Conservation (phyloP, 2,113 vertebrate genomes). For the Romanogobio albipinnatus region DNA sequence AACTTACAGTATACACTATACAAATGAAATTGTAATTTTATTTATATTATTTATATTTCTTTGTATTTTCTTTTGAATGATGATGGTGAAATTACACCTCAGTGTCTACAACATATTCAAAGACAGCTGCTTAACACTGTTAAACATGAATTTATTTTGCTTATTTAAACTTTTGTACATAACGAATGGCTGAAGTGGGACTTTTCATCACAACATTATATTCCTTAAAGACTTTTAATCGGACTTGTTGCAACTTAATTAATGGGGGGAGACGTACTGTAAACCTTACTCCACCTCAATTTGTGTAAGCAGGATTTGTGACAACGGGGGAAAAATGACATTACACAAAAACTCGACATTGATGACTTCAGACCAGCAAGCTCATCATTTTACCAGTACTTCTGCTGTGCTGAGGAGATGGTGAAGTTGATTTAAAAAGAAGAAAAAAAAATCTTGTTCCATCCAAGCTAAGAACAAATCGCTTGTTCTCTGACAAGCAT, state of each 20-base stretch:
- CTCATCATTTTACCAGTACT: not conserved
- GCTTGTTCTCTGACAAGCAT: not conserved
- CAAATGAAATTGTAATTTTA: no score
- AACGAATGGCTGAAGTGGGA: no score
- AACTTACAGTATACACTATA: not conserved
- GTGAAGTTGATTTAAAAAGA: not conserved
- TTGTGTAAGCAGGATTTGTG: not conserved
- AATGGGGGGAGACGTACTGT: not conserved
- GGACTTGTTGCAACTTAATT: not conserved
- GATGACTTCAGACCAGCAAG: not conserved
- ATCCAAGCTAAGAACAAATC: slow-evolving; percentile 10
- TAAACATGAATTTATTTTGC: no score
- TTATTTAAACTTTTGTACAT: no score
- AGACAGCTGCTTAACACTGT: no score
- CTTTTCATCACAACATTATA: no score
- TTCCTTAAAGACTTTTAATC: no score
- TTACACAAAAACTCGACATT: not conserved
- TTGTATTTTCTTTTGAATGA: no score
- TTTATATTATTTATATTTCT: no score
- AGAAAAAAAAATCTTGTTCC: not conserved
- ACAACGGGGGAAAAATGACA: not conserved
- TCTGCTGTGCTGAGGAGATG: not conserved
- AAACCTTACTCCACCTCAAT: not conserved
- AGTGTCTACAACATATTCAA: no score
- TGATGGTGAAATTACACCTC: no score